Evolutionary conservation across 2,113 vertebrate genomes (phyloP).

Genomic region (Eurypyga helias): DNA sequence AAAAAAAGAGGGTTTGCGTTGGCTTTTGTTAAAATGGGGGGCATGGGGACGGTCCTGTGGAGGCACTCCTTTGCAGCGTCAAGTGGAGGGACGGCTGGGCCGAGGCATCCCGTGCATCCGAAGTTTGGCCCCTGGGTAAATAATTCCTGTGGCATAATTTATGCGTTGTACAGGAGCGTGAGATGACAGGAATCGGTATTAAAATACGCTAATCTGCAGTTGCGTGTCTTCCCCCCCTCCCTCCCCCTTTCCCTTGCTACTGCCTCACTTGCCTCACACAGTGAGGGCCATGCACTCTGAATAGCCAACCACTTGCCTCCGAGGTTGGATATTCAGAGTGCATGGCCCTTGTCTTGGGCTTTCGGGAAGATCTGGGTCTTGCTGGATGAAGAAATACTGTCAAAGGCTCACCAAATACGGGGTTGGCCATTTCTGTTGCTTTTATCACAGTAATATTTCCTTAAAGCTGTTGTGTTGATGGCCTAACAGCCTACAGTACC

Average conservation of each 20-base stretch:
- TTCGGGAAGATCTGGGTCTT: background rate
- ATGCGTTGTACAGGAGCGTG: background rate
- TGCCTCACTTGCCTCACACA: rapidly evolving
- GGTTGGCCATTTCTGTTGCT: background rate
- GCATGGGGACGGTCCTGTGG: background rate
- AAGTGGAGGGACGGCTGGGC: background rate
- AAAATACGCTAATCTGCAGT: background rate
- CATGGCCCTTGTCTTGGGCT: background rate
- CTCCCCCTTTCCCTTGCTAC: rapidly evolving
- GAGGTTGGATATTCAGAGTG: background rate
- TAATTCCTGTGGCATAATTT: background rate
- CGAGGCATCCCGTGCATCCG: background rate
- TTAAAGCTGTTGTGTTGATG: background rate
- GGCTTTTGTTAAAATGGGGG: background rate
- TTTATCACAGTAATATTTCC: background rate
- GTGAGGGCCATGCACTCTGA: background rate
- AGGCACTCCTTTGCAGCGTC: background rate
- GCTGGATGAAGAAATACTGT: background rate
- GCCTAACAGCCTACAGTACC: background rate
- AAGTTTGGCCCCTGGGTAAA: background rate
- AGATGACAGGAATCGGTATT: background rate
- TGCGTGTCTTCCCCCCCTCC: rapidly evolving
- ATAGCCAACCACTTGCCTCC: too few species aligned
- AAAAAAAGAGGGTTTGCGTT: background rate
- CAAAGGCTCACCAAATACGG: background rate